phyloP scores from a whole-genome alignment of 2,797 vertebrate species.

The Thaleichthys pacificus region DNA sequence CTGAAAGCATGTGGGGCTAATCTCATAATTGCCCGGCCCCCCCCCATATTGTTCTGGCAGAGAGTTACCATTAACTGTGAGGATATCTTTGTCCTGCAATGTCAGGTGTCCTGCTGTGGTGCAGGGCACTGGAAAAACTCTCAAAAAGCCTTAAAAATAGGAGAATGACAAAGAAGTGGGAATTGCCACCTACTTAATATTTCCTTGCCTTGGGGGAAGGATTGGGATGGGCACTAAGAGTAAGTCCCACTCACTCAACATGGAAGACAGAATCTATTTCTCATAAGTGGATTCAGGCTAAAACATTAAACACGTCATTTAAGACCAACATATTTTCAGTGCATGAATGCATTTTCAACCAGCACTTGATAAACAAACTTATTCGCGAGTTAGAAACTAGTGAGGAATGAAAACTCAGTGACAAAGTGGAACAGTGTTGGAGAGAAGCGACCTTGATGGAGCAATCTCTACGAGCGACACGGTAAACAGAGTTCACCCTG shows the following conservation, averaged over 20 bases:
- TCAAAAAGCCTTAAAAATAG: conserved; percentile 34
- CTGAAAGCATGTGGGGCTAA: conserved; percentile 80
- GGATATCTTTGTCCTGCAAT: conserved; percentile 76
- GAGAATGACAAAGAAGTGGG: conserved; percentile 54
- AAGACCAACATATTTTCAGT: no score
- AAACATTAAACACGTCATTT: no score
- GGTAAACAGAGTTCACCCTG: no score
- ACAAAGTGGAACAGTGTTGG: conserved; percentile 30
- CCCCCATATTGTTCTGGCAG: conserved; percentile 78
- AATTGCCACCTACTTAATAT: conserved; percentile 29
- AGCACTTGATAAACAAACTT: not conserved
- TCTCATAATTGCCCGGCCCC: conserved; percentile 86
- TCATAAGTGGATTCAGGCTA: not conserved
- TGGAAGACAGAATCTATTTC: not conserved
- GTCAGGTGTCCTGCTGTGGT: conserved; percentile 76
- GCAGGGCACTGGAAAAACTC: conserved; percentile 44
- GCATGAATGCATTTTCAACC: conserved; percentile 2
- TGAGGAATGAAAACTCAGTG: not conserved
- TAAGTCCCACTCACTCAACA: conserved; percentile 18
- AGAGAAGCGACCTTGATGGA: conserved; percentile 74
- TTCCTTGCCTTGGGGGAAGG: conserved; percentile 26
- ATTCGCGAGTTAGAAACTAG: not conserved
- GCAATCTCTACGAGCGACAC: conserved; percentile 81
- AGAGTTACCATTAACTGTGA: conserved; percentile 72
- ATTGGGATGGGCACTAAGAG: conserved; percentile 17